A percentile compares a stretch with the other conserved stretches of the same genome.
These are phyloP conservation scores for Hephaestus fuliginosus DNA, from an alignment of 2,797 vertebrate species.

Conservation along the genomic window DNA sequence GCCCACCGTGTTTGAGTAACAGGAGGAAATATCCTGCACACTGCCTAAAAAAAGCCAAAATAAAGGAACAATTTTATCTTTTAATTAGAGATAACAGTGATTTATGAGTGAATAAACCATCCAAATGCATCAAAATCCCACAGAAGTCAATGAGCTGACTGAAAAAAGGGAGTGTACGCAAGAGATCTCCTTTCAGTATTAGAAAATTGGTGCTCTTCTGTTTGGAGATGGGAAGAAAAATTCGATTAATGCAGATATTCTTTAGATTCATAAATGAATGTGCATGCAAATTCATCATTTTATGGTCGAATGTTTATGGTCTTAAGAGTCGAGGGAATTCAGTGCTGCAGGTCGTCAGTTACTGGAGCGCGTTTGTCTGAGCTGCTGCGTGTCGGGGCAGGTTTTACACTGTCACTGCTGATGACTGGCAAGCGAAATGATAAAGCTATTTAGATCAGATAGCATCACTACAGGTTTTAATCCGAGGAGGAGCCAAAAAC, in stretches of 20 bases:
- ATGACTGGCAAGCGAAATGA: conserved; percentile 34
- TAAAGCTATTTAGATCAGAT: conserved; percentile 19
- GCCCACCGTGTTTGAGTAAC: conserved; percentile 21
- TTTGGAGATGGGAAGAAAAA: background rate
- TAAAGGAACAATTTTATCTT: background rate
- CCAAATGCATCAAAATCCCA: background rate
- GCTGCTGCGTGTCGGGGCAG: conserved; percentile 54
- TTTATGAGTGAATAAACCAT: background rate
- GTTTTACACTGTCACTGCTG: conserved; percentile 6
- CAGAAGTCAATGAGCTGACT: background rate
- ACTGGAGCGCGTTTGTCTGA: conserved; percentile 2
- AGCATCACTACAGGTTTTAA: conserved; percentile 26
- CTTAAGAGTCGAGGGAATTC: background rate
- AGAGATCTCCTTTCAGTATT: background rate
- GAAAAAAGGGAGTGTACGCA: background rate
- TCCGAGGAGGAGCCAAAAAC: background rate
- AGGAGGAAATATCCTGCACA: background rate
- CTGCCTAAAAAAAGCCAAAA: background rate
- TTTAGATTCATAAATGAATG: background rate
- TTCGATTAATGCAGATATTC: background rate
- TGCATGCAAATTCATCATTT: conserved; percentile 8
- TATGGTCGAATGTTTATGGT: background rate
- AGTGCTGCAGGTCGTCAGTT: conserved; percentile 30
- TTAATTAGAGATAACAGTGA: background rate
- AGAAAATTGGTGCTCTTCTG: background rate